Evolutionary conservation across 2,888 invertebrate species (phyloP).

Genomic region (Cepaea hortensis): DNA sequence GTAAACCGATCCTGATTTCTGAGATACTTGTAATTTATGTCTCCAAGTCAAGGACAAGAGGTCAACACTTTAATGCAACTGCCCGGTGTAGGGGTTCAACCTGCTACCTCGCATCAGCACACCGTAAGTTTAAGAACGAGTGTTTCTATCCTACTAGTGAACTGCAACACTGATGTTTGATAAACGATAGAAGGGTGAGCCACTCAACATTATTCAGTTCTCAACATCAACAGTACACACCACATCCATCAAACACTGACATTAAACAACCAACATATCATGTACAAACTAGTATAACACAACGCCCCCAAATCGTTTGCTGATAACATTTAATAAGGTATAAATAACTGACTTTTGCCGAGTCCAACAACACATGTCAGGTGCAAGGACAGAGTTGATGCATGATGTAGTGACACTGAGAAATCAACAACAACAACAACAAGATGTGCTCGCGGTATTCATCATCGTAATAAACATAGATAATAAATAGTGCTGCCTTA

Average conservation of each 20-base stretch:
- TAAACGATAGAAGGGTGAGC: no score
- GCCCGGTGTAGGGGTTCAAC: no score
- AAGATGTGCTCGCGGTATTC: background rate
- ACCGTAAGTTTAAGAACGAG: no score
- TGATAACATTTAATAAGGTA: slow-evolving; percentile 39
- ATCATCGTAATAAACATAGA: background rate
- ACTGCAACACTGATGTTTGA: no score
- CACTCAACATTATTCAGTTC: no score
- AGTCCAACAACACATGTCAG: slow-evolving; percentile 32
- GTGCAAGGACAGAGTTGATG: slow-evolving; percentile 23
- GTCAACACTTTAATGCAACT: no score
- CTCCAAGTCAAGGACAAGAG: no score
- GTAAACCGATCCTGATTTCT: no score
- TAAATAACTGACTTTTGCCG: slow-evolving; percentile 38
- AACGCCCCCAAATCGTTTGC: background rate
- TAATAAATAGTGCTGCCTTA: slow-evolving; percentile 39
- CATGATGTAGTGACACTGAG: slow-evolving; percentile 8
- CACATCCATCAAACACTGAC: background rate
- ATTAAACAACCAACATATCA: background rate
- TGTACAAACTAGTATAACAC: background rate
- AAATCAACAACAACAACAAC: slow-evolving; percentile 21
- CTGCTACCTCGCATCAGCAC: no score
- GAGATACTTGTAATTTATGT: no score
- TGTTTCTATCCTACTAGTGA: no score
- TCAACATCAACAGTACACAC: no score